phyloP scores from a whole-genome alignment of 2,113 vertebrate species.

The Thamnophis sirtalis region DNA sequence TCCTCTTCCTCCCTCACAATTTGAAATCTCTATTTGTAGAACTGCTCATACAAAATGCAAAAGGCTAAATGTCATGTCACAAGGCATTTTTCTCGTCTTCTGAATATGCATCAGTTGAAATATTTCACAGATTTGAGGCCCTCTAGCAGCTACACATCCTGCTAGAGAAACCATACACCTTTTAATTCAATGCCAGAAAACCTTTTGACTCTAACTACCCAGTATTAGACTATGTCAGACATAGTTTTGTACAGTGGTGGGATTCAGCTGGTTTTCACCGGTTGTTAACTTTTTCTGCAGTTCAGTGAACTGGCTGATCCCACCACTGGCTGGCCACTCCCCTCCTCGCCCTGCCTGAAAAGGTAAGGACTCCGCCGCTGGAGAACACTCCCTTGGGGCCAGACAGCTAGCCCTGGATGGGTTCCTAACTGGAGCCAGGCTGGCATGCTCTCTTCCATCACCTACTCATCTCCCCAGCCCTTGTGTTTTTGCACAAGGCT shows the following conservation, averaged over 20 bases:
- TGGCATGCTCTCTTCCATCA: too few relatives aligned
- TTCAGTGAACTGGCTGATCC: too few relatives aligned
- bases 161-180: constrained; percentile 42
- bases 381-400: too few relatives aligned
- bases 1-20: not conserved
- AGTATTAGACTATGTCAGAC: not conserved
- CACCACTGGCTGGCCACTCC: too few relatives aligned
- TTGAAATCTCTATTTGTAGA: not conserved
- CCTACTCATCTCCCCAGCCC: too few relatives aligned
- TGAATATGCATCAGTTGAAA: not conserved
- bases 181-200: constrained; percentile 2
- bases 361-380: too few relatives aligned
- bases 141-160: constrained; percentile 46
- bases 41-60: constrained; percentile 27
- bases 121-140: constrained; percentile 27
- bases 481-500: too few relatives aligned
- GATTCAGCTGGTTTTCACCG: too few relatives aligned
- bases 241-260: not conserved
- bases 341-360: too few relatives aligned
- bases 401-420: too few relatives aligned
- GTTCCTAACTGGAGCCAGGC: too few relatives aligned
- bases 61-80: constrained; percentile 48
- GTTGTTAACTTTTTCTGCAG: too few relatives aligned
- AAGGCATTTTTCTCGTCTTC: not conserved
- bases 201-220: not conserved